Percentiles rank a stretch among this genome's conserved stretches.
phyloP scores from a whole-genome alignment of 2,888 invertebrate species.

The Campaea margaritaria region DNA sequence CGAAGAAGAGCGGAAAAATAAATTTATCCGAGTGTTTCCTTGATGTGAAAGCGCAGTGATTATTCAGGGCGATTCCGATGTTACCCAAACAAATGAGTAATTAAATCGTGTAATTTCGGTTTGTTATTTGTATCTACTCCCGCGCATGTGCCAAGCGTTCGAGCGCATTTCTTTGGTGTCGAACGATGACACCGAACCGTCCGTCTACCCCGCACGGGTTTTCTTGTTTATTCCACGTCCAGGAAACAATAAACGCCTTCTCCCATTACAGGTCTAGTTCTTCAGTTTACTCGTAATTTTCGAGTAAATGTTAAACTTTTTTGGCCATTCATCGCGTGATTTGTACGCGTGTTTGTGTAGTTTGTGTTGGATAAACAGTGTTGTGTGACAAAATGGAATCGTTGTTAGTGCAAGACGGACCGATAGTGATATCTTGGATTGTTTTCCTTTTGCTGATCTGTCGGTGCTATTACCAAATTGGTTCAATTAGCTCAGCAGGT shows the following conservation, averaged over 20 bases:
- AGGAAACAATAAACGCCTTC: constrained; percentile 41
- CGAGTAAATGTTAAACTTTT: constrained; percentile 25
- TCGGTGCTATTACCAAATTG: constrained; percentile 72
- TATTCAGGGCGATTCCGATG: constrained; percentile 32
- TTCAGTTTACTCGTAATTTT: constrained; percentile 22
- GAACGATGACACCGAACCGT: constrained; percentile 76
- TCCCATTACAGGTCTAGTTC: constrained; percentile 13
- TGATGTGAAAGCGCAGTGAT: constrained; percentile 19
- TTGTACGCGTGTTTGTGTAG: constrained; percentile 22
- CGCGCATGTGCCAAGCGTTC: constrained; percentile 75
- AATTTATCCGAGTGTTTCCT: constrained; percentile 22
- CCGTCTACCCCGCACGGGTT: constrained; percentile 69
- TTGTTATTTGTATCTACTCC: constrained; percentile 66
- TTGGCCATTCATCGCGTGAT: constrained; percentile 27
- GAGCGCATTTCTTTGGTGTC: constrained; percentile 76
- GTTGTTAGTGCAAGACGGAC: constrained; percentile 72
- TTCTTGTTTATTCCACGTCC: constrained; percentile 48
- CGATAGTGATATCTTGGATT: constrained; percentile 77
- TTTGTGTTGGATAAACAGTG: constrained; percentile 23
- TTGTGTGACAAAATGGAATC: constrained; percentile 61
- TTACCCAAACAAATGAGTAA: constrained; percentile 53
- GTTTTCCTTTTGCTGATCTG: constrained; percentile 75
- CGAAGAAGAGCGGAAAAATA: constrained; percentile 15
- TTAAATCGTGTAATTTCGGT: constrained; percentile 64
- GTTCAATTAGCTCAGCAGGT: constrained; percentile 55